phyloP scores from a whole-genome alignment of 2,888 invertebrate genomes.

The Brenthis daphne region DNA sequence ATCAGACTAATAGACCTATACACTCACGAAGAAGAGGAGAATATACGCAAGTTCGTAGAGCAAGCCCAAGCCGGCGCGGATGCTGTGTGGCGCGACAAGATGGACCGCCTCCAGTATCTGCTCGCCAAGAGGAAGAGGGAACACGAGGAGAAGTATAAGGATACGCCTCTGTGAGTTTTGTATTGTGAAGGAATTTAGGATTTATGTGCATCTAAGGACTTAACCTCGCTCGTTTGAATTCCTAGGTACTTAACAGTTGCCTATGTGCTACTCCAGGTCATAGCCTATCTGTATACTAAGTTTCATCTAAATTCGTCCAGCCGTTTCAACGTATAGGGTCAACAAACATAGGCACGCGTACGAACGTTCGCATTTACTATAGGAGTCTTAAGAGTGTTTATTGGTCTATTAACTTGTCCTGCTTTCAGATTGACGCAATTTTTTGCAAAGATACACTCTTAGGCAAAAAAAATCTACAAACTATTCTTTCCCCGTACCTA shows the following conservation, averaged over 20 bases:
- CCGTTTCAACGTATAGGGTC: too few relatives aligned
- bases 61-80: conserved; percentile 77
- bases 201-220: not conserved
- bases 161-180: conserved; percentile 63
- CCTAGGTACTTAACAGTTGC: not conserved
- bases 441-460: too few relatives aligned
- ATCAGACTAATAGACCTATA: conserved; percentile 70
- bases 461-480: too few relatives aligned
- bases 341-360: too few relatives aligned
- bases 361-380: too few relatives aligned
- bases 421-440: too few relatives aligned
- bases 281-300: too few relatives aligned
- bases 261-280: too few relatives aligned
- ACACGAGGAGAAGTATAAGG: conserved; percentile 72
- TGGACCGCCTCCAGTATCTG: conserved; percentile 67
- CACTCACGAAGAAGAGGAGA: conserved; percentile 73
- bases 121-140: conserved; percentile 77
- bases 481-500: too few relatives aligned
- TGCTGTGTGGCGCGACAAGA: conserved; percentile 75
- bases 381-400: too few relatives aligned
- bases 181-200: not conserved
- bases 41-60: conserved; percentile 79
- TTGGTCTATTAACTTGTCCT: too few relatives aligned
- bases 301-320: too few relatives aligned
- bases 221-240: not conserved